phyloP scores from a whole-genome alignment of 2,888 invertebrate species.

The Tuberolachnus salignus region DNA sequence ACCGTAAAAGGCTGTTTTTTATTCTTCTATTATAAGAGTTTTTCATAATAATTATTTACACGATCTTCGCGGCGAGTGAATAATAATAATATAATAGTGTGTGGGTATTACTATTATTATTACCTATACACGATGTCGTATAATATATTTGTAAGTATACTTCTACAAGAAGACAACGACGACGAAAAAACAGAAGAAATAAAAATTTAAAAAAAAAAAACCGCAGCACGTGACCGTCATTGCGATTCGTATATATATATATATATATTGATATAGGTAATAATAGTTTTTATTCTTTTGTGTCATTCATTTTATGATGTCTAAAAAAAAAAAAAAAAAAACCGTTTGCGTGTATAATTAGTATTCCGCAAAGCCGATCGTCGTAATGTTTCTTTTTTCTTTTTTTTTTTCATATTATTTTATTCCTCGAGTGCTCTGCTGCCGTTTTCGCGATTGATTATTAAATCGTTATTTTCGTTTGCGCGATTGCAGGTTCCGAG shows the following conservation, averaged over 20 bases:
- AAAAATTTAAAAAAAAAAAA: too few species aligned
- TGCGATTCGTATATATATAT: too few species aligned
- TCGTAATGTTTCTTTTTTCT: background rate
- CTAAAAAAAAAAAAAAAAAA: constrained; percentile 10
- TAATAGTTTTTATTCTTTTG: constrained; percentile 31
- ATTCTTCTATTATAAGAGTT: constrained; percentile 8
- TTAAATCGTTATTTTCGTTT: constrained; percentile 20
- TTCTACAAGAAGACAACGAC: constrained; percentile 13
- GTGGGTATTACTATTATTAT: too few species aligned
- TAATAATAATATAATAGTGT: too few species aligned
- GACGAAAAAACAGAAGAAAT: background rate
- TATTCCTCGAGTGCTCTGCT: constrained; percentile 5
- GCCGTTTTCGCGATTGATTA: too few species aligned
- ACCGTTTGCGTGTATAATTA: constrained; percentile 17
- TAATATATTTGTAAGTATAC: too few species aligned
- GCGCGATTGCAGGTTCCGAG: background rate
- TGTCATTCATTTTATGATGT: constrained; percentile 44
- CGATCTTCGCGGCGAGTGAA: too few species aligned
- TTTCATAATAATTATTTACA: background rate
- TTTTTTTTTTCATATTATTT: too few species aligned
- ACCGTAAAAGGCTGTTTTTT: constrained; percentile 35
- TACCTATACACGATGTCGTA: too few species aligned
- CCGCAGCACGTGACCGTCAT: constrained; percentile 48
- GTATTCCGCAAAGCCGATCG: constrained; percentile 33
- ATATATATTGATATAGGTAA: constrained; percentile 34